Evolutionary conservation across 2,113 vertebrate species (phyloP), one percentile per base, ranked within the genome.

Genomic region (Psilopsiagon aurifrons): DNA sequence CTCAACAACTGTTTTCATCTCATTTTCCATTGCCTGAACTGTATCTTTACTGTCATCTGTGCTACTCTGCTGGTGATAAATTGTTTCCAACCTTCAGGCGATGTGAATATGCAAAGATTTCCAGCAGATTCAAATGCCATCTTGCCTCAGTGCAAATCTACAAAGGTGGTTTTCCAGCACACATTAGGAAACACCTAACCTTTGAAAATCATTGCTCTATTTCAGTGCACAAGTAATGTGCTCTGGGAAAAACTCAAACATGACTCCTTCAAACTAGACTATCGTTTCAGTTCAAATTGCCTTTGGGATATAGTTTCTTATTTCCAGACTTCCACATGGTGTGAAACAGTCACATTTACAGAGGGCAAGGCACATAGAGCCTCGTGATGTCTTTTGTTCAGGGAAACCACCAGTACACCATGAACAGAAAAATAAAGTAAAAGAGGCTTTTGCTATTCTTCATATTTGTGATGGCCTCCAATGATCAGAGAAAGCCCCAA

Each of bases 91-190:
- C 90, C 94, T 93, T 82, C 57, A 84, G 92, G 92, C 66, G 0
- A 44, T 85, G 64, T 47, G 94, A 96, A 95, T 95, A 90, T 87
- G 84, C 75, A 93, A 87, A 91, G 69, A 70, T 91, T 95, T 97
- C 94, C 90, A 91, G 27, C 39, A 75, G 57, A 89, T 90, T 94
- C 66, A 82, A 93, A 91, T 91, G 64, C 66, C 69, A 46, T 75
- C 81, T 82, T 92, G 35, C 55, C 81, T 91, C 55, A 68, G 18
- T 87, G 70, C 90, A 87, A 60, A 90, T 87, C 81, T 85, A 82
- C 84, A 82, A 89, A 84, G 74, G 74, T 87, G 55, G 23, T 82
- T 95, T 95, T 89, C 35, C n/a, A 89, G 78, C 43, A 79, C 24
- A 24, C 33, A 41, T 59, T 89, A 79, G 62, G 70, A 71, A 93